Base-by-base conservation (phyloP, 2,888 invertebrate species). In the Chymomyza amoena region DNA sequence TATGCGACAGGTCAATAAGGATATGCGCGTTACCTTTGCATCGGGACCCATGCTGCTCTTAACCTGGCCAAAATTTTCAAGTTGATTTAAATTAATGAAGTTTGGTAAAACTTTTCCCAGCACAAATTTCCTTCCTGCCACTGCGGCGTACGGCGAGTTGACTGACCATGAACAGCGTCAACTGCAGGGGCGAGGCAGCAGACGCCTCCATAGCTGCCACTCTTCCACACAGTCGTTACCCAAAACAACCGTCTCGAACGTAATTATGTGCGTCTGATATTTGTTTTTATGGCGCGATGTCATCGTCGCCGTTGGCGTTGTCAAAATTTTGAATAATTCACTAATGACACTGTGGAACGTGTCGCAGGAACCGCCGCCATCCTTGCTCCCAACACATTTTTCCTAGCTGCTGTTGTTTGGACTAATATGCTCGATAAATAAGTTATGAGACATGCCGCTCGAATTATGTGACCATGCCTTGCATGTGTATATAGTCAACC, bases 321-420 rank as follows among this genome's bases (percentile, higher is more conserved):
- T 60, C 66, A 73, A 78, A 82, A 25, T 18, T 78, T 81, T 84
- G 64, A 85, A 88, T 89, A 85, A 84, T 88, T 88, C 73, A 84
- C 77, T 79, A 88, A 89, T 85, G 81, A 80, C 76, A 78, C 72
- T 72, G 32, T 81, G 72, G 61, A 78, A 80, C 62, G 64, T 67
- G 67, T 66, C 72, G 62, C 61, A 60, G 57, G 57, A 9, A 16
- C 54, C 51, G 16, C 16, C 52, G 18, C 54, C 54, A 54, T 15
- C 54, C 20, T 3, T 6, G 1, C 54, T 54, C 5, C 20, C 18
- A 18, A 4, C 54, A 16, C 15, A 54, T 54, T 54, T 13, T 45
- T n/a, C n/a, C n/a, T 54, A 6, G 64, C 16, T 65, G 16, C 54
- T 64, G 16, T 13, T 66, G 50, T 59, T 65, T 68, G 68, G 61